phyloP scores from a whole-genome alignment of 2,888 invertebrate genomes.

The Pachliopta kotzebuea region DNA sequence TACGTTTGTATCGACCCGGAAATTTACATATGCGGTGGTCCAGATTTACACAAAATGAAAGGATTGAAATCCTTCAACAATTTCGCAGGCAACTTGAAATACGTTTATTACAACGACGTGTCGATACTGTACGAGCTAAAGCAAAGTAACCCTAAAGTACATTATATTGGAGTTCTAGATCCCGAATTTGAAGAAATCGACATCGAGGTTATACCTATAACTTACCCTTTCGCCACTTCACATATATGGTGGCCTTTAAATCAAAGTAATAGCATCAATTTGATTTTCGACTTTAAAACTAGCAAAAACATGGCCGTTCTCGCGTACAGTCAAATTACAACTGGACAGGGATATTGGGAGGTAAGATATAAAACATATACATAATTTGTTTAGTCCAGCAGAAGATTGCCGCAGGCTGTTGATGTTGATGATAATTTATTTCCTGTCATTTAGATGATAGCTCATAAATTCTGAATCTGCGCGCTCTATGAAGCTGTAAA shows the following conservation, averaged over 20 bases:
- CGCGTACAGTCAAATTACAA: slow-evolving; percentile 90
- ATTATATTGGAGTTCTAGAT: slow-evolving; percentile 88
- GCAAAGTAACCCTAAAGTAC: slow-evolving; percentile 91
- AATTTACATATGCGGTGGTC: slow-evolving; percentile 95
- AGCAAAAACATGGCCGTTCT: slow-evolving; percentile 90
- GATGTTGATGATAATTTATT: too few relatives aligned
- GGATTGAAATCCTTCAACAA: slow-evolving; percentile 91
- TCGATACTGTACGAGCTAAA: slow-evolving; percentile 94
- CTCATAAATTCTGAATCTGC: too few relatives aligned
- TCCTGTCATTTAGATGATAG: too few relatives aligned
- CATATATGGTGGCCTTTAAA: slow-evolving; percentile 94
- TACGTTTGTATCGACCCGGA: slow-evolving; percentile 95
- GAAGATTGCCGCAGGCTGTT: too few relatives aligned
- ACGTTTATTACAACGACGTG: slow-evolving; percentile 95
- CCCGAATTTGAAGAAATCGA: slow-evolving; percentile 92
- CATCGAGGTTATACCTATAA: slow-evolving; percentile 93
- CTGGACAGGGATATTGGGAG: slow-evolving; percentile 93
- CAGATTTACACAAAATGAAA: slow-evolving; percentile 90
- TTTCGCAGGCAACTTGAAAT: slow-evolving; percentile 93
- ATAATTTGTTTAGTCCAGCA: too few relatives aligned
- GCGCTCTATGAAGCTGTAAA: too few relatives aligned
- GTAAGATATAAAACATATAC: slow-evolving; percentile 63
- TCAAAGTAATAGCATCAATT: slow-evolving; percentile 85
- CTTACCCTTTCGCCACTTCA: slow-evolving; percentile 94
- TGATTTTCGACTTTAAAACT: slow-evolving; percentile 93